Percentiles rank a stretch among this genome's conserved stretches.
phyloP scores from a whole-genome alignment of 2,888 invertebrate genomes.

The Eupithecia exiguata region DNA sequence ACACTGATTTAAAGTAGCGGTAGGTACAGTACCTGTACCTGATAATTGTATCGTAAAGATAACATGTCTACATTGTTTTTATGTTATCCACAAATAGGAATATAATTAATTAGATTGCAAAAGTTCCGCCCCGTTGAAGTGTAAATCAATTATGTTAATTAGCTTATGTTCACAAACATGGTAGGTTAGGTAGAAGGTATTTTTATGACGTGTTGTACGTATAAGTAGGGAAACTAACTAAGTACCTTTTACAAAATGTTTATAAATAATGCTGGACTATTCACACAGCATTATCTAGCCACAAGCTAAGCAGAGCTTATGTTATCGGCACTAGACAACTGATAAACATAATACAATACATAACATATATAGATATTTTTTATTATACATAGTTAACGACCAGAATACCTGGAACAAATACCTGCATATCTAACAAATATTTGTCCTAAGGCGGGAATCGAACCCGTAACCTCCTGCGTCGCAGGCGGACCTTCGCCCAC shows the following conservation, averaged over 20 bases:
- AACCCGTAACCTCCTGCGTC: too few relatives aligned
- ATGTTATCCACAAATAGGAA: neutral
- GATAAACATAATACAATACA: neutral
- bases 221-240: neutral
- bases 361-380: too few relatives aligned
- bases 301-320: too few relatives aligned
- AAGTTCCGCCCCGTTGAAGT: neutral
- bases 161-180: neutral
- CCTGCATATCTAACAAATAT: too few relatives aligned
- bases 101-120: conserved; percentile 1
- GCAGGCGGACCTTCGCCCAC: too few relatives aligned
- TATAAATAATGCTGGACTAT: too few relatives aligned
- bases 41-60: neutral
- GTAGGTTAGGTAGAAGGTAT: neutral
- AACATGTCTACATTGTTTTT: neutral
- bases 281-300: too few relatives aligned
- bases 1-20: neutral
- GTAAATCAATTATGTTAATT: conserved; percentile 1
- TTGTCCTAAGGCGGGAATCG: too few relatives aligned
- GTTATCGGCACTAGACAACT: too few relatives aligned
- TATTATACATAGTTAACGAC: too few relatives aligned
- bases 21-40: neutral
- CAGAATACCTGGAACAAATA: too few relatives aligned
- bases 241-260: too few relatives aligned
- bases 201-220: neutral